Base-by-base conservation (phyloP, 2,888 invertebrate genomes). In the Andrena bucephala region DNA sequence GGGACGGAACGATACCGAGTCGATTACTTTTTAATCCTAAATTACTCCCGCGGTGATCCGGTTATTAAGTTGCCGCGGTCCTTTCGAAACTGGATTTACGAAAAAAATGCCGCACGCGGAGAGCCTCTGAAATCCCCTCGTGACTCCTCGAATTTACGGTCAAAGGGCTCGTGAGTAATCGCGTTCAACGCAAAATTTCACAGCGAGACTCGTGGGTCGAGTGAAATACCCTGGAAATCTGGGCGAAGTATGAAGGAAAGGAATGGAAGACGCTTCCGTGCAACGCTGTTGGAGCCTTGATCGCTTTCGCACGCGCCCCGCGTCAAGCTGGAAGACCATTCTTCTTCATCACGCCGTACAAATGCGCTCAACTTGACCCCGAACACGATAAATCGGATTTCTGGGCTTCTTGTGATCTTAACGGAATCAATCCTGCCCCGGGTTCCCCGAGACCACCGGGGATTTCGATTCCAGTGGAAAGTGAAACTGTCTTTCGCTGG, bases 291-390 rank as follows among this genome's bases (percentile, higher is more conserved):
- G 33, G 31, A n/a, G 24, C 16, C 42, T 36, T 42, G 54, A 31
- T 70, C 72, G 75, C 42, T 77, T 87, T 77, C 71, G 81, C 88
- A 77, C 83, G 88, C 65, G 83, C 72, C 80, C 52, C 77, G 79
- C 63, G 89, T 88, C 89, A 85, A 72, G 70, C 31, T 48, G 72
- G 54, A 71, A 77, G 79, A 78, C 78, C 84, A 87, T 88, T 85
- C 83, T 83, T 88, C 89, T 87, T 87, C 84, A 72, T 86, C 78
- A 62, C 62, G 57, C 27, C 81, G 84, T 87, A 86, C 84, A 86
- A 88, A 89, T 83, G 86, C 86, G 87, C 81, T 85, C 86, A 85
- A 86, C 89, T 89, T 87, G 89, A 88, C 89, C 88, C 87, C 86
- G 85, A 82, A 86, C 82, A 72, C 88, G 83, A 78, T 75, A 81